A percentile compares a stretch with the other conserved stretches of the same genome.
Conservation (phyloP, 2,888 invertebrate species). For the Lepidocyrtoides sp. region DNA sequence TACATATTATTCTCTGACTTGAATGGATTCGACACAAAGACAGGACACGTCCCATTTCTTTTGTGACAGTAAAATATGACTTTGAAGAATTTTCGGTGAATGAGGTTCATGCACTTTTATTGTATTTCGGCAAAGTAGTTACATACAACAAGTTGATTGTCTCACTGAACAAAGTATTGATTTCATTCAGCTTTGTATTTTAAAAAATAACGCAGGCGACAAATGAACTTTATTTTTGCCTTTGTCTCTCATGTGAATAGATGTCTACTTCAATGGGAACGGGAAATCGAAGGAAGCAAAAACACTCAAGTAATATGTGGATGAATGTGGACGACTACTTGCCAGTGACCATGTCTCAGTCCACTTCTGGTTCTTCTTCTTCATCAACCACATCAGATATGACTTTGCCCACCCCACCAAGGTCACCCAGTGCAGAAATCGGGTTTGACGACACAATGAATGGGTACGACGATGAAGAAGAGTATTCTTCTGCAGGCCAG, state of each 20-base stretch:
- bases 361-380: constrained; percentile 46
- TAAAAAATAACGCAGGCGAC: neutral
- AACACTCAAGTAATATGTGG: constrained; percentile 75
- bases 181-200: too few species aligned
- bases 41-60: constrained; percentile 54
- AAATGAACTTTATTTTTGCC: constrained; percentile 48
- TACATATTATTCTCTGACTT: neutral
- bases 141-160: constrained; percentile 29
- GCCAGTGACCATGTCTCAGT: constrained; percentile 59
- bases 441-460: constrained; percentile 73
- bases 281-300: constrained; percentile 76
- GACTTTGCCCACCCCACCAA: constrained; percentile 82
- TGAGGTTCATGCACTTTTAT: constrained; percentile 32
- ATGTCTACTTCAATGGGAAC: constrained; percentile 80
- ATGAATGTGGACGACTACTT: constrained; percentile 74
- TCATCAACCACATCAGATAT: constrained; percentile 74
- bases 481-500: constrained; percentile 58
- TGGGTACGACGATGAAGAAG: constrained; percentile 74
- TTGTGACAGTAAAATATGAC: constrained; percentile 26
- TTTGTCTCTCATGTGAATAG: constrained; percentile 41
- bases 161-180: too few species aligned
- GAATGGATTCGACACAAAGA: constrained; percentile 26
- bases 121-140: neutral
- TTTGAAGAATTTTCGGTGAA: constrained; percentile 25
- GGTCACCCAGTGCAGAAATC: constrained; percentile 78